These are phyloP conservation scores for Epistrophe eligans DNA, from an alignment of 2,888 invertebrate genomes.

Conservation along the genomic window DNA sequence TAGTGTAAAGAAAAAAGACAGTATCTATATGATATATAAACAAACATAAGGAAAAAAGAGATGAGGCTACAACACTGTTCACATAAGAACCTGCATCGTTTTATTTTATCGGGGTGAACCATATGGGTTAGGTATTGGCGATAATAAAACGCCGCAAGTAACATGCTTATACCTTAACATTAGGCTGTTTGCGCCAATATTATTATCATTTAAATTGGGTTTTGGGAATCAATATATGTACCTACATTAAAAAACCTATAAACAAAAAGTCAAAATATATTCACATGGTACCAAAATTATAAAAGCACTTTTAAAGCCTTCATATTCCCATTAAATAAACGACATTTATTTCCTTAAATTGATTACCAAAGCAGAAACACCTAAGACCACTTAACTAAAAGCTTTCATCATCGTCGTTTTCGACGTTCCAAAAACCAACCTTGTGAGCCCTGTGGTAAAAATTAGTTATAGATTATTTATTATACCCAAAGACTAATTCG, in stretches of 20 bases:
- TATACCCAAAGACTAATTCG: slow-evolving; percentile 58
- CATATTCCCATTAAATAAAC: slow-evolving; percentile 15
- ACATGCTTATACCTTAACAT: too few relatives aligned
- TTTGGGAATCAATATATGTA: too few relatives aligned
- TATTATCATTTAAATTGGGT: too few relatives aligned
- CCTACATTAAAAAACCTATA: not conserved
- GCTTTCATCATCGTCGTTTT: slow-evolving; percentile 28
- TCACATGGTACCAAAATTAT: not conserved
- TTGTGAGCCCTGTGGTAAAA: not conserved
- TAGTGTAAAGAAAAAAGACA: too few relatives aligned
- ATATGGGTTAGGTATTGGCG: too few relatives aligned
- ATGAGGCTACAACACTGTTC: too few relatives aligned
- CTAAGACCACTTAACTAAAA: slow-evolving; percentile 66
- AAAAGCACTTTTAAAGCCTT: slow-evolving; percentile 20
- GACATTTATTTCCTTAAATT: slow-evolving; percentile 69
- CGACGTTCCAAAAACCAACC: not conserved
- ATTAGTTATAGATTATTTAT: slow-evolving; percentile 53
- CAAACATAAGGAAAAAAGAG: too few relatives aligned
- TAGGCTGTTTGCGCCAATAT: too few relatives aligned
- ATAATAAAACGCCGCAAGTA: too few relatives aligned
- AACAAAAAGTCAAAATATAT: not conserved
- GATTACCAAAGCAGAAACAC: slow-evolving; percentile 49
- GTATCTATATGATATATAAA: too few relatives aligned
- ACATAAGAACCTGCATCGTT: too few relatives aligned
- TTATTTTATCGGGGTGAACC: too few relatives aligned